Evolutionary conservation across 2,113 vertebrate genomes (phyloP).

Genomic region (Empidonax traillii): DNA sequence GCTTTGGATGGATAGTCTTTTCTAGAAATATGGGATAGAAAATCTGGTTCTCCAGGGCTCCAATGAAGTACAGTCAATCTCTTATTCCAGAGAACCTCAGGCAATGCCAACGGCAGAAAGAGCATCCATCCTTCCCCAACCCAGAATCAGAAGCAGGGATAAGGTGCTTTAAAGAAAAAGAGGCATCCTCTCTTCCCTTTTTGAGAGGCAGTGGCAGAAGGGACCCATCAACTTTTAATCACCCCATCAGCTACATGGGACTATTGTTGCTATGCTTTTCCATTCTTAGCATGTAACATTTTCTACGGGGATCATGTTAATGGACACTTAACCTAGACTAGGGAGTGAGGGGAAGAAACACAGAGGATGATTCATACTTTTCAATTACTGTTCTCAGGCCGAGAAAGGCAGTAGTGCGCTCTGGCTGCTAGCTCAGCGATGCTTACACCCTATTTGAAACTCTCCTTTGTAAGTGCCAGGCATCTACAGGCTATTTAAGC

Average conservation of each 20-base stretch:
- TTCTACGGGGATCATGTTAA: background rate
- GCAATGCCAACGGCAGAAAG: background rate
- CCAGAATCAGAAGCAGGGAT: background rate
- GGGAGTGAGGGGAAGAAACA: background rate
- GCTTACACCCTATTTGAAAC: background rate
- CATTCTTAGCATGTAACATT: background rate
- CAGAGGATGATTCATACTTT: background rate
- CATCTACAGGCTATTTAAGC: background rate
- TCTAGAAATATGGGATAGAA: background rate
- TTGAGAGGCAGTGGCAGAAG: background rate
- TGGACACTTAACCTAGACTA: background rate
- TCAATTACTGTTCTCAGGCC: background rate
- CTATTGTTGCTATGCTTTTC: background rate
- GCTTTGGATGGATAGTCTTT: background rate
- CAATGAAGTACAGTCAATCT: rapidly evolving
- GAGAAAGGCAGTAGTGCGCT: background rate
- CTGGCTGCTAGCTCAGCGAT: background rate
- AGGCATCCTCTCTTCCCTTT: background rate
- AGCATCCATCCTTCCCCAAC: background rate
- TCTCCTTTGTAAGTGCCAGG: background rate
- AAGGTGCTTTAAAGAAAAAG: background rate
- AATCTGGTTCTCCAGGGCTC: background rate
- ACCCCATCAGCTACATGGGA: background rate
- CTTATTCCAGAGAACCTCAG: background rate
- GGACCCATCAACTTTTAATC: background rate